Percentiles rank a stretch among this genome's conserved stretches.
These are phyloP conservation scores for Ephydatia muelleri DNA, from an alignment of 37 sponge, comb jelly and placozoan genomes.

Conservation along the genomic window DNA sequence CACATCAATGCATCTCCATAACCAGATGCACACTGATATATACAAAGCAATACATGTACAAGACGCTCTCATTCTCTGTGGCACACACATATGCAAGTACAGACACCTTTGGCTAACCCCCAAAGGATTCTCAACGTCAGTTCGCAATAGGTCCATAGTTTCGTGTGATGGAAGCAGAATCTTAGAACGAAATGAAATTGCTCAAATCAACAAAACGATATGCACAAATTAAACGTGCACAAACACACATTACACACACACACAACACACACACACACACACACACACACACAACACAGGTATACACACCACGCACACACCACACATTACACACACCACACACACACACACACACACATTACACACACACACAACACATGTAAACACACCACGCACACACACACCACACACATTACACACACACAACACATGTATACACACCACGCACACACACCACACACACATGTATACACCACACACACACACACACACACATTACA, in stretches of 20 bases:
- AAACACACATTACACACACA: background rate
- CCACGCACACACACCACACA: background rate
- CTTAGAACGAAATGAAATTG: background rate
- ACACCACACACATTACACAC: conserved; percentile 14
- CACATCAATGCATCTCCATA: too few species aligned
- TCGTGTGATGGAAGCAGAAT: conserved; percentile 61
- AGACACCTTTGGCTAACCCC: conserved; percentile 25
- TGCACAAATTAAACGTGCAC: too few species aligned
- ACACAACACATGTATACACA: conserved; percentile 25
- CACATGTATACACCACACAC: conserved; percentile 9
- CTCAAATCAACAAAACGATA: background rate
- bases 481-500: conserved; percentile 24
- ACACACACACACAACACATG: background rate
- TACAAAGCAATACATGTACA: too few species aligned
- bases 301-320: conserved; percentile 10
- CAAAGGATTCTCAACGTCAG: conserved; percentile 49
- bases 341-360: conserved; percentile 30
- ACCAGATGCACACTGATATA: too few species aligned
- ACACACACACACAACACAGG: background rate
- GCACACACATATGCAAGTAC: background rate
- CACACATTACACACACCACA: conserved; percentile 15
- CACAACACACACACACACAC: background rate
- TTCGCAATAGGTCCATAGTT: conserved; percentile 20
- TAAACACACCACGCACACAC: conserved; percentile 16
- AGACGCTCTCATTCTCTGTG: too few species aligned